Base-by-base conservation (phyloP, 2,113 vertebrate species). In the Oryctolagus cuniculus region DNA sequence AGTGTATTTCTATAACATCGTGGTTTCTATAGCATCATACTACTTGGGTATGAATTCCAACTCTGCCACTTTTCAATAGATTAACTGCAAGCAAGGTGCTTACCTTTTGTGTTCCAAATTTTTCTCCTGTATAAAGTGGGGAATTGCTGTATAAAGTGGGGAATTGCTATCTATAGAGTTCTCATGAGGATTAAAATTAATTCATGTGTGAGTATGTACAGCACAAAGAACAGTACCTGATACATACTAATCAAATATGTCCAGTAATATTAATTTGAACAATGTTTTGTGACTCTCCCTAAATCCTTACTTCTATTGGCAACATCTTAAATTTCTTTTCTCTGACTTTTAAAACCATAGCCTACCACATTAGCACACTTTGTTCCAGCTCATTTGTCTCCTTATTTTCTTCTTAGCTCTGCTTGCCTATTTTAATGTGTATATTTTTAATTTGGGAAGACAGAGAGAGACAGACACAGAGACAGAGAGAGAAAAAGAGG, bases 141-240 rank as follows among this genome's bases (percentile, higher is more conserved):
- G 24, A 17, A 72, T 61, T 72, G 64, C 16, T 90, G 21, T 74
- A 5, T 70, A 67, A 90, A 74, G 12, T 64, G n/a, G 16, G 78
- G 24, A 17, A 72, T 61, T 72, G 64, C 16, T 90, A 61, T 2
- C 5, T 58, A 53, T 22, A 69, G 27, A 6, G 2, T 21, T 93
- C 16, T 63, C 51, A 4, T 58, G 55, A 90, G 7, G 6, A 85
- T 78, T 85, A 81, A 75, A 27, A 61, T 95, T 6, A 95, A 95
- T 85, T 88, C 6, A 34, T 24, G 73, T 34, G 55, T 58, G 55
- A 58, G 15, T 58, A n/a, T 21, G 5, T 73, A 92, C 90, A 17
- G 10, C 38, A 83, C 25, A 64, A 91, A 83, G 22, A 74, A 25
- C 15, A 24, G 13, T 91, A 64, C 55, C n/a, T 92, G 10, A 10